Evolutionary conservation across 1,140 invertebrate genomes (phyloP), one percentile per base, ranked within the genome.

Genomic region (Maniola jurtina): DNA sequence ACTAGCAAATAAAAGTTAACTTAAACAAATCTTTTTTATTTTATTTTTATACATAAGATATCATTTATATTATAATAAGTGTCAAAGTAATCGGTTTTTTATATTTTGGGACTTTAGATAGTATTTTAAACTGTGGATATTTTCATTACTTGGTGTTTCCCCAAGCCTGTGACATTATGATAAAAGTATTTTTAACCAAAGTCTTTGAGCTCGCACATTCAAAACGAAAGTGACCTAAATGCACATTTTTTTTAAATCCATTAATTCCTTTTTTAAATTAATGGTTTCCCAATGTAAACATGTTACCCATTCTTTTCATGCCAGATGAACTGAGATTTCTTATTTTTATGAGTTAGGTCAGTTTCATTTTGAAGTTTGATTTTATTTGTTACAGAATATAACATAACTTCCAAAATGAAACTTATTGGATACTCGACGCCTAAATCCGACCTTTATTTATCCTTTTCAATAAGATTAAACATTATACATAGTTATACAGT

Each of bases 1-100:
- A 89, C 87, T 89, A 89, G 87, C 87, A 89, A 89, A 89, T 86
- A 82, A 89, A 82, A 85, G 66, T 78, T 79, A 89, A 87, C 79
- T 86, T 86, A 86, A 80, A 86, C 72, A 79, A 82, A 82, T 80
- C 73, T 64, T 73, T 79, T 73, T 76, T 71, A 35, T 55, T 55
- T 55, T n/a, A 11, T 45, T 11, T 6, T 45, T 45, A 45, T 52
- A 16, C 15, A 52, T 52, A 52, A 16, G 11, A 25, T 25, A 48
- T 48, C 1, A 14, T 48, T 14, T 14, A 15, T 52, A 25, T 66
- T 63, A 67, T 68, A 74, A 14, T 48, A 70, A 69, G 73, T 81
- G 74, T 82, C 71, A 71, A 74, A 76, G 67, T 70, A 75, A 72
- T 72, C 61, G 66, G 70, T 68, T 66, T 73, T 56, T 71, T 71